Base-by-base conservation (phyloP, 2,797 vertebrate genomes). In the Sebastes taczanowskii region DNA sequence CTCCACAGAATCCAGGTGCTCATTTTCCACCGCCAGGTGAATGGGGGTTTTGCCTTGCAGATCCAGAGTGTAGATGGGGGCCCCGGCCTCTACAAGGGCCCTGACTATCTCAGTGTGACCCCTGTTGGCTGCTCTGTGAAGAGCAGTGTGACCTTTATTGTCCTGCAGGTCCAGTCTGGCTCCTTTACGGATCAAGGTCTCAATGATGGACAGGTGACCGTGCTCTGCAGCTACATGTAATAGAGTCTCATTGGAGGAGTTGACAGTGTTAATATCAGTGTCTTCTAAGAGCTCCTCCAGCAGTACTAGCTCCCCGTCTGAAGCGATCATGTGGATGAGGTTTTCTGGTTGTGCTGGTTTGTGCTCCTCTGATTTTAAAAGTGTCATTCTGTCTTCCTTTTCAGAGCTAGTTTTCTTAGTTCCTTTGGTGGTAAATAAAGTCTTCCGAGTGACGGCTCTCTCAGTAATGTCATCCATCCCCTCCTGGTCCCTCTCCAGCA, bases 401-500 rank as follows among this genome's bases (percentile, higher is more conserved):
- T 87, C 86, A 80, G 76, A 14, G 49, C 85, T 59, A 8, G 11
- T 13, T 63, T 22, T 27, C 52, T 80, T 80, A 25, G 77, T 74
- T 6, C 90, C 83, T 84, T 83, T 60, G 11, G 56, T 32, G 18
- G 62, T 13, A 82, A 69, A 13, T 70, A 64, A 8, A 52, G 6
- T 56, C 63, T 64, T 90, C 84, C 82, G 55, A 53, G 32, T 38
- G 55, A 5, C 42, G 69, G 0, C 27, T 55, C 38, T 76, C 78
- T 81, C 23, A 5, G 68, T 70, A n/a, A 52, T 71, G 11, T 85
- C 93, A 55, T 42, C 71, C 62, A 81, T 69, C 66, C 82, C 89
- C 13, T 89, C 81, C 59, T 91, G 90, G 61, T 97, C 96, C 83
- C 93, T 96, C 84, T 97, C 94, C 0, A 96, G 78, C 80, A 97